Base-by-base conservation (phyloP, 2,113 vertebrate genomes). In the Fukomys damarensis region DNA sequence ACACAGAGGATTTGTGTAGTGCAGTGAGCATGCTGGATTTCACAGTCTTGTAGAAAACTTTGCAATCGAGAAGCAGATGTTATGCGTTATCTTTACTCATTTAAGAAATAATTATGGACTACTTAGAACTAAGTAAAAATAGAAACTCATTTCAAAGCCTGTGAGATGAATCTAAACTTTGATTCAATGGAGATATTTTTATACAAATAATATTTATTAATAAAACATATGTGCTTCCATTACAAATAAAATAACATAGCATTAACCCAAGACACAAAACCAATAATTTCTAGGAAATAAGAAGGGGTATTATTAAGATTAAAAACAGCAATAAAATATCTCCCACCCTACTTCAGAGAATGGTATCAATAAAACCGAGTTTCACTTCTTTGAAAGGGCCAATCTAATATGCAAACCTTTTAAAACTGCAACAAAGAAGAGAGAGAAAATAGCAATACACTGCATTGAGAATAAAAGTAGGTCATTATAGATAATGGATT, bases 41-140 rank as follows among this genome's bases (percentile, higher is more conserved):
- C n/a, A 92, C 24, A 32, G 59, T 77, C 63, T 43, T 24, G 19
- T 35, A 68, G 82, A 76, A 96, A 77, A 88, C 35, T 32, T 13
- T 65, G 49, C 63, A 54, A 81, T 66, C 24, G 7, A n/a, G 11
- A 81, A 91, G 46, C 79, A 89, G 79, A 83, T 86, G 66, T 52
- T 56, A 17, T 63, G 59, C 6, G 24, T 61, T 88, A 82, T 93
- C 83, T 94, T 94, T 43, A 59, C 28, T 61, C 52, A 54, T 74
- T 92, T 80, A 28, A 86, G 96, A 94, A 95, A 86, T 93, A 95
- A 97, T 91, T 94, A 66, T 49, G 94, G 65, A 61, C 56, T 91
- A 86, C 6, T 86, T 61, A 86, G 74, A 95, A 89, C 63, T 76
- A 41, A 86, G 91, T 88, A 91, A 85, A 92, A 81, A 65, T 24